Base-by-base conservation (phyloP, 2,888 invertebrate species). In the Amblyjoppa fuscipennis region DNA sequence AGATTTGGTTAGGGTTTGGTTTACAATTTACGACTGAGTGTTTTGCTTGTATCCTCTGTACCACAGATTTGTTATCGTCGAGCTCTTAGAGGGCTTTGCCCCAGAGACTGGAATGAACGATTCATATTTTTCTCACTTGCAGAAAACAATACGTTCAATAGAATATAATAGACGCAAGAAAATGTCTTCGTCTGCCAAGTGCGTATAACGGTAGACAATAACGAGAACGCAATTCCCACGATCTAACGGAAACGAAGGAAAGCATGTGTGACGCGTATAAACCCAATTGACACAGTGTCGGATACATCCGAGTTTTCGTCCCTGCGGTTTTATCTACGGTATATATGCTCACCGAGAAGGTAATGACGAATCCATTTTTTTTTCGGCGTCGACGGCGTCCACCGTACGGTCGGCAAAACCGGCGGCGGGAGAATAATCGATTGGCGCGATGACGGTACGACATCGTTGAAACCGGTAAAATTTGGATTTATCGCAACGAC, bases 361-460 rank as follows among this genome's bases (percentile, higher is more conserved):
- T 96, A 96, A 92, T 96, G 96, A 90, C 95, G 96, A 88, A 96
- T 96, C 96, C 97, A 97, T 93, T 97, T 96, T 95, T 97, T 97
- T 94, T 97, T 97, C 64, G 97, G 96, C 79, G 96, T 94, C 66
- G 94, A 96, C 53, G 96, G 95, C 87, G 92, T 92, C 93, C 93
- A 93, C 85, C 89, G 89, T 53, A 87, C 88, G 66, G 88, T 51
- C 31, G 78, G 74, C 5, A 77, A 41, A 45, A 73, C 53, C 45
- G 83, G 76, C 49, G 83, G 75, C 20, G 83, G 83, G n/a, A 78
- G 70, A 53, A 90, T 88, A 81, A 90, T 89, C 86, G 88, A 87
- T 79, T 88, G 80, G 83, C 34, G 66, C 25, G 66, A 3, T n/a
- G 66, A 7, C 0, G 16, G 16, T 20, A 7, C 75, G 64, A 68